Evolutionary conservation across 2,113 vertebrate genomes (phyloP).

Genomic region (Corythornis vintsioides): DNA sequence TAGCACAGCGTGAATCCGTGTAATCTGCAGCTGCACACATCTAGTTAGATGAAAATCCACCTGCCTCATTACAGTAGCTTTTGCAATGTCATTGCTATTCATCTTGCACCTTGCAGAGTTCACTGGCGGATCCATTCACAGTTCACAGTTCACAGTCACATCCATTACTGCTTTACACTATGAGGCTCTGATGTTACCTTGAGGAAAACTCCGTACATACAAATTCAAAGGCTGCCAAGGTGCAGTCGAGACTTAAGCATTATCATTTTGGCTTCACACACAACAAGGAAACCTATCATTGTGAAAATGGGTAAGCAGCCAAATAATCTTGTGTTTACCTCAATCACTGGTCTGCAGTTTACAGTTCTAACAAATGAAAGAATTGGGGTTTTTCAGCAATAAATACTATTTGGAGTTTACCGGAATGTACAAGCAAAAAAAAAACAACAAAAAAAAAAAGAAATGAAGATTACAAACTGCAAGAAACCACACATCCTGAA

Average conservation of each 20-base stretch:
- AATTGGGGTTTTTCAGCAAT: not conserved
- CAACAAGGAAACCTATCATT: constrained; percentile 24
- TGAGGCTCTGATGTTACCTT: not conserved
- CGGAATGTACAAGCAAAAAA: not conserved
- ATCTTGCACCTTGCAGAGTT: not conserved
- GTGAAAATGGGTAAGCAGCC: constrained; percentile 52
- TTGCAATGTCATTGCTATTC: constrained; percentile 13
- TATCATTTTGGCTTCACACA: not conserved
- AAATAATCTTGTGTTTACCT: not conserved
- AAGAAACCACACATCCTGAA: not conserved
- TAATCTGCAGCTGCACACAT: not conserved
- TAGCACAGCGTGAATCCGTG: not conserved
- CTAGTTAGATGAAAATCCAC: not conserved
- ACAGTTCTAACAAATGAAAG: not conserved
- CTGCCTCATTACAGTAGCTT: constrained; percentile 11
- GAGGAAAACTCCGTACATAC: constrained; percentile 28
- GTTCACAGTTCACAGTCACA: not conserved
- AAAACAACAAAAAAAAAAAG: not conserved
- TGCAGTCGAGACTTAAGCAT: constrained; percentile 41
- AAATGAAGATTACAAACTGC: not conserved
- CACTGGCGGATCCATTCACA: not conserved
- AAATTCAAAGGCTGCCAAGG: constrained; percentile 49
- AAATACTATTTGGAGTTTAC: not conserved
- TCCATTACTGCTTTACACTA: constrained; percentile 2
- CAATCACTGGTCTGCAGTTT: not conserved